phyloP scores from a whole-genome alignment of 2,888 invertebrate genomes.

The Tetragonula carbonaria region DNA sequence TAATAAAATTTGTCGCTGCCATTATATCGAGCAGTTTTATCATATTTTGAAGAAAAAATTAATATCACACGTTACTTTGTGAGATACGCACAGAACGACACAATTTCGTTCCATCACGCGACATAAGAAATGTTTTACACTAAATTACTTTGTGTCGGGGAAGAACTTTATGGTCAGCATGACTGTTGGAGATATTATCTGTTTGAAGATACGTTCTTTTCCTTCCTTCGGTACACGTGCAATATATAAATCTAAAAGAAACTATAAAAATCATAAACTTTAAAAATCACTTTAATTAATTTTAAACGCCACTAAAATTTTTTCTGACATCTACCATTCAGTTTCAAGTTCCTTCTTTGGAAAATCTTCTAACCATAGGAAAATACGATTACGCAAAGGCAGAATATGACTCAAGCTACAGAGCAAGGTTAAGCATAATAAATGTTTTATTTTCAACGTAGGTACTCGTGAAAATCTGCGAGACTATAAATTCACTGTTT shows the following conservation, averaged over 20 bases:
- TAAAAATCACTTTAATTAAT: neutral
- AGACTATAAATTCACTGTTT: neutral
- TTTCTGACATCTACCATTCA: too few species aligned
- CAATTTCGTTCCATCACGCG: neutral
- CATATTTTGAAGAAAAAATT: neutral
- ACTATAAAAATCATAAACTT: too few species aligned
- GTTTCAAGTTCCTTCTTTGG: neutral
- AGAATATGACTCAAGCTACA: neutral
- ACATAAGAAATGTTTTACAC: slow-evolving; percentile 3
- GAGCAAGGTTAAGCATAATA: neutral
- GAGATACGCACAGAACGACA: neutral
- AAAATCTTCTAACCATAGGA: neutral
- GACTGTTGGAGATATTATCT: slow-evolving; percentile 1
- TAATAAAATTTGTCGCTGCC: neutral
- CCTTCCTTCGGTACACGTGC: neutral
- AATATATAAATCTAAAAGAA: neutral
- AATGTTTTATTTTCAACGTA: neutral
- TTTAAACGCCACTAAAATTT: too few species aligned
- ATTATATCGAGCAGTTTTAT: neutral
- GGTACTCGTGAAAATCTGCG: neutral
- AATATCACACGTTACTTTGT: neutral
- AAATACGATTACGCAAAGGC: neutral
- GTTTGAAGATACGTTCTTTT: neutral
- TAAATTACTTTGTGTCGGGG: slow-evolving; percentile 4
- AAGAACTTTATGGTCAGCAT: neutral